Conservation (phyloP, 2,888 invertebrate species). For the Dysmachus trigonus region DNA sequence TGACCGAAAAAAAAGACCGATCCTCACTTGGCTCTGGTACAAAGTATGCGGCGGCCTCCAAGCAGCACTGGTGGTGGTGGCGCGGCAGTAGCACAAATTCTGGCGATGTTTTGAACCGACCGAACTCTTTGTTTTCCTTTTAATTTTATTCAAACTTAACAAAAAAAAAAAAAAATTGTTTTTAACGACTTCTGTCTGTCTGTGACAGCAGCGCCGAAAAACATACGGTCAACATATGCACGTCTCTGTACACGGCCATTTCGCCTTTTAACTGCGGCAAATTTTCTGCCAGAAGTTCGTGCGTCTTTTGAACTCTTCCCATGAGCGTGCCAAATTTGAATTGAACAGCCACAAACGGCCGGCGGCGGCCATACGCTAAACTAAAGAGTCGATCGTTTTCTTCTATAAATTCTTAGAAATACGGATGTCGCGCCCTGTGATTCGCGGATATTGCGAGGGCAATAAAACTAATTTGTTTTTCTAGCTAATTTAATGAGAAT, state of each 20-base stretch:
- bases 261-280: not conserved
- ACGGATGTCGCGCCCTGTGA: not conserved
- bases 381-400: not conserved
- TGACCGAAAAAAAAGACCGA: not conserved
- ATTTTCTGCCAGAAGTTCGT: not conserved
- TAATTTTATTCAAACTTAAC: not conserved
- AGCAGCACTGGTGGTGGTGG: no score
- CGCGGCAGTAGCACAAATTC: not conserved
- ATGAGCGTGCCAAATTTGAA: not conserved
- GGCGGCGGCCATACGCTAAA: not conserved
- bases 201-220: not conserved
- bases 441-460: not conserved
- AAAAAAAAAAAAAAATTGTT: not conserved
- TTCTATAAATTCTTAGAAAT: not conserved
- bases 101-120: not conserved
- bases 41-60: not conserved
- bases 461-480: not conserved
- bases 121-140: not conserved
- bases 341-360: not conserved
- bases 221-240: slow-evolving; percentile 11
- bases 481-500: not conserved
- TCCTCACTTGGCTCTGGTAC: not conserved
- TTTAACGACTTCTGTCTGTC: not conserved
- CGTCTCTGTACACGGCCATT: not conserved
- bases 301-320: slow-evolving; percentile 4